Base-by-base conservation (phyloP, 1,140 invertebrate genomes). In the Lucilia sericata region DNA sequence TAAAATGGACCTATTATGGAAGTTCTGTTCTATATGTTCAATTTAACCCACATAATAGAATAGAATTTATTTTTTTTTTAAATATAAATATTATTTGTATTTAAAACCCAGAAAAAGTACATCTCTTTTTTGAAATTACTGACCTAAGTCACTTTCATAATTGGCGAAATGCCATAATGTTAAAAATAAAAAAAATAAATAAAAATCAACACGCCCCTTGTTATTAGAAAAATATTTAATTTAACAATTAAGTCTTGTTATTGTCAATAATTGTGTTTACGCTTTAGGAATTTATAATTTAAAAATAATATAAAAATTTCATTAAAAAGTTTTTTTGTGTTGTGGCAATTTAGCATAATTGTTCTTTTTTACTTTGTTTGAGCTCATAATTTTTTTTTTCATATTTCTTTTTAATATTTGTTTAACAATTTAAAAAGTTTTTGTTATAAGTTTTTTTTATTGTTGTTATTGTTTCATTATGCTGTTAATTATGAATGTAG, bases 231-330 rank as follows among this genome's bases (percentile, higher is more conserved):
- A 70, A 70, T 70, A 70, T 70, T 70, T 70, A 25, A 21, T 70
- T 21, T 21, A 70, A 70, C 65, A 70, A 70, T 70, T 25, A 25
- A 70, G 65, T 70, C 21, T 70, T 70, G 21, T 70, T 70, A 70
- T 21, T 70, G 65, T 70, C 65, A 70, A 70, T 70, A 70, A 70
- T 70, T 70, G 19, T n/a, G 19, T 70, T 25, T 70, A 70, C 65
- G 65, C 65, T 70, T 19, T 70, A 25, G 65, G 65, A 70, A 70
- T 70, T 21, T 60, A 19, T 70, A 70, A 70, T 21, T 70, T 70
- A 19, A 25, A 65, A 70, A 70, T 21, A 70, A 70, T 19, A 70
- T 70, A 10, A 70, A 21, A 70, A 70, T 70, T 70, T 70, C 19
- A 70, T 70, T 70, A 70, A 70, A 70, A 70, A 70, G 3, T 21